Percentiles rank a stretch among this genome's conserved stretches.
These are phyloP conservation scores for Leucoraja erinaceus DNA, from an alignment of 2,113 vertebrate genomes.

Conservation along the genomic window DNA sequence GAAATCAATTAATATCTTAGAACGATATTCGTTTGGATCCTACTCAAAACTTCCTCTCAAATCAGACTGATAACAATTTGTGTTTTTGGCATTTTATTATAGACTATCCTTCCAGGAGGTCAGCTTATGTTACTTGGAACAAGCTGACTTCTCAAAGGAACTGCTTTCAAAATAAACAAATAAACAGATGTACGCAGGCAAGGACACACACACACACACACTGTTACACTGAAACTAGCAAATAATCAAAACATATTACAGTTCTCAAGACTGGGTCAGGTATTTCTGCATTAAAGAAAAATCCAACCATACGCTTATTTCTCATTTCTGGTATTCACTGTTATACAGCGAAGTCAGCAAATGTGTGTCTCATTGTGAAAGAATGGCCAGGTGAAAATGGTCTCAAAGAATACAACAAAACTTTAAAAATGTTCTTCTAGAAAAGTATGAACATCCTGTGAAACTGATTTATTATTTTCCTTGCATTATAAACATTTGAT, in stretches of 20 bases:
- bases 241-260: background rate
- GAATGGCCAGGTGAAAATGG: background rate
- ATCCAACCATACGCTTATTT: background rate
- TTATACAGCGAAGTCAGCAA: background rate
- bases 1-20: constrained; percentile 25
- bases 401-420: background rate
- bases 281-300: background rate
- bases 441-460: background rate
- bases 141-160: constrained; percentile 27
- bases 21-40: constrained; percentile 3
- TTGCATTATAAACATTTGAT: constrained; percentile 8
- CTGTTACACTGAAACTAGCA: background rate
- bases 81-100: constrained; percentile 24
- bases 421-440: background rate
- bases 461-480: background rate
- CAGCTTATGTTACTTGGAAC: constrained; percentile 7
- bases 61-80: constrained; percentile 25
- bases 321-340: background rate
- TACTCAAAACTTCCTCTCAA: background rate
- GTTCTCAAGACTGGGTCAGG: background rate
- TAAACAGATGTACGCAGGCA: constrained; percentile 28
- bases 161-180: constrained; percentile 25
- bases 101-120: background rate
- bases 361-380: background rate
- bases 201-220: constrained; percentile 34